Evolutionary conservation across 2,888 invertebrate species (phyloP), one percentile per base, ranked within the genome.

Genomic region (Eupithecia dodoneata): DNA sequence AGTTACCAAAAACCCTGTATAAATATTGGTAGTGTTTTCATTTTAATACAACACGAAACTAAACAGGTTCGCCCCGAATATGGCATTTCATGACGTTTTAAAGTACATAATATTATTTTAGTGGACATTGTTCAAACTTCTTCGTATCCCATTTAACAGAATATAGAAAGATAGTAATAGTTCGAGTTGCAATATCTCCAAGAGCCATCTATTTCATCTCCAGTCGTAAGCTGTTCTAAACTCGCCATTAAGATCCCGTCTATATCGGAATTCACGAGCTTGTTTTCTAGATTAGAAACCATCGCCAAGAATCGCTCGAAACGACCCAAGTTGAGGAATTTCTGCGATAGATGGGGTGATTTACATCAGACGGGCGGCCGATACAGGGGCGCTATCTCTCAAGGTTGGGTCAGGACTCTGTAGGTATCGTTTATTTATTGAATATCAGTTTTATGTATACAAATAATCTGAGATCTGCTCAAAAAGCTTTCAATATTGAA

Each of bases 251-350:
- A 42, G 41, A 42, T 66, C 66, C 41, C 15, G 66, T 42, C 66
- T 66, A 66, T 41, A 66, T 66, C 42, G 63, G 72, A 63, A 72
- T 72, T 6, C 42, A 15, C 42, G 66, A 66, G 66, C 66, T 63
- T 63, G 63, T 63, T 66, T 42, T 66, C 66, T 65, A 15, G 66
- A 66, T 66, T 66, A 66, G 15, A 63, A 63, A 30, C 30, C 66
- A 66, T 41, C 42, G 66, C 66, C 66, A 66, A 66, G 66, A 42
- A 42, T 6, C 15, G 42, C 42, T 66, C 41, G 42, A 66, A 66
- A 66, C 66, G 63, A 30, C 12, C 4, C 63, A 63, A 63, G 30
- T 63, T 63, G 30, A 63, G 63, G 63, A 63, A 30, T 63, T 63
- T 63, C 30, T 12, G 63, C 63, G 10, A 18, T 3, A 59, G 10